Evolutionary conservation across 23 tunicate species (phyloP), one percentile per base, ranked within the genome.

Genomic region (Styela plicata): DNA sequence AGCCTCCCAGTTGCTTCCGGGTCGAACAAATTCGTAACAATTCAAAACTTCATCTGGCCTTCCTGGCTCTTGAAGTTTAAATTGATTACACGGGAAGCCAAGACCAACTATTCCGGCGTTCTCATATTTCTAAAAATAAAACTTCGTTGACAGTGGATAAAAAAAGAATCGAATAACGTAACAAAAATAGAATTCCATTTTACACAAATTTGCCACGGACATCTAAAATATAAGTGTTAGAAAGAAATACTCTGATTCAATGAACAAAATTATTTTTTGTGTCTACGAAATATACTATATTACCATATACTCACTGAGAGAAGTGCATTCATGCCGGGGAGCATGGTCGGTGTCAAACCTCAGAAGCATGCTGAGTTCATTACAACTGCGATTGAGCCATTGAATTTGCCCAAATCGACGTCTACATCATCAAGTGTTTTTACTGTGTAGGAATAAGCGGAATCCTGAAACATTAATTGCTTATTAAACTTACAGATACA

Each of bases 321-420:
- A 36, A 86, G 71, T 86, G 89, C 89, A 66, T 86, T 86, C 84
- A 86, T 80, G 67, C 84, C 84, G 79, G 85, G 74, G 17, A 82
- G 70, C 70, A 82, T 80, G 31, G 79, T 65, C 36, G 74, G 68
- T 63, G 84, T 86, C 31, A 86, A 69, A 30, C 89, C 89, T 86
- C 89, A 86, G 89, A n/a, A 86, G 62, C 86, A 82, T 61, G 89
- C 89, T 44, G 71, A 64, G 69, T 86, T 86, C 78, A 86, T 86
- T 2, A 79, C 79, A 63, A 86, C 37, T 2, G 84, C 31, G 26
- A 86, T 84, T 2, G 62, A 68, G 24, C 89, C 89, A 3, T 24
- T 24, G 73, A 79, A 86, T 32, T 69, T 70, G 19, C 57, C 37
- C 22, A 86, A 36, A 57, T 71, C 52, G 2, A 79, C 84, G 18